Percentiles rank a stretch among this genome's conserved stretches.
Evolutionary conservation across 2,888 invertebrate species (phyloP).

Genomic region (Temnothorax unifasciatus): DNA sequence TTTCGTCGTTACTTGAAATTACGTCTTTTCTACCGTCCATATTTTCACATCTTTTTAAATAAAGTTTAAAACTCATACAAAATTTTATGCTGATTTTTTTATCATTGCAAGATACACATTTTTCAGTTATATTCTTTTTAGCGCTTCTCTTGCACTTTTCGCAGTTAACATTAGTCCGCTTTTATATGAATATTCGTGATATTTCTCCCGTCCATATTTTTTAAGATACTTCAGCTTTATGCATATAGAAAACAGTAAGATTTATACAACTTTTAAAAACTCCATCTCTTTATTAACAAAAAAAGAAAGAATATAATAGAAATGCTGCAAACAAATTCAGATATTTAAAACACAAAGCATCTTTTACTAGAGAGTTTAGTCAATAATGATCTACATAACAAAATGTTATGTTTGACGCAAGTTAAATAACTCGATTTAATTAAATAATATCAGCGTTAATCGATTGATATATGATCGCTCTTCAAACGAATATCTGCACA

Average conservation of each 20-base stretch:
- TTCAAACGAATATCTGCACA: not conserved
- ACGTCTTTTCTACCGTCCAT: not conserved
- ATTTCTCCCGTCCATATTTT: not conserved
- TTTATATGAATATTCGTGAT: constrained; percentile 6
- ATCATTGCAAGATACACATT: not conserved
- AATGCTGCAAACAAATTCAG: not conserved
- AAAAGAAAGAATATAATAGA: not conserved
- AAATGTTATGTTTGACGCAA: not conserved
- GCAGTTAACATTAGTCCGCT: not conserved
- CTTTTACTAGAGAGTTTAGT: not conserved
- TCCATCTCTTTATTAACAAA: not conserved
- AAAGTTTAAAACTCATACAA: not conserved
- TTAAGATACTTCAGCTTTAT: not conserved
- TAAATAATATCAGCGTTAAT: not conserved
- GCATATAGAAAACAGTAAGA: not conserved
- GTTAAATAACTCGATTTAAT: not conserved
- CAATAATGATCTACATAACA: not conserved
- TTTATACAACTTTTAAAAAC: not conserved
- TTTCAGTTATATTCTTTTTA: not conserved
- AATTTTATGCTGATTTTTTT: not conserved
- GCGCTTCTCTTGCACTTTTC: not conserved
- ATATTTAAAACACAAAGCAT: not conserved
- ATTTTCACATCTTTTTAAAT: not conserved
- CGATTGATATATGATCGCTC: not conserved
- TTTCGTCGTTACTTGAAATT: not conserved